phyloP scores from a whole-genome alignment of 2,113 vertebrate genomes.

The Oxygymnocypris stewartii region DNA sequence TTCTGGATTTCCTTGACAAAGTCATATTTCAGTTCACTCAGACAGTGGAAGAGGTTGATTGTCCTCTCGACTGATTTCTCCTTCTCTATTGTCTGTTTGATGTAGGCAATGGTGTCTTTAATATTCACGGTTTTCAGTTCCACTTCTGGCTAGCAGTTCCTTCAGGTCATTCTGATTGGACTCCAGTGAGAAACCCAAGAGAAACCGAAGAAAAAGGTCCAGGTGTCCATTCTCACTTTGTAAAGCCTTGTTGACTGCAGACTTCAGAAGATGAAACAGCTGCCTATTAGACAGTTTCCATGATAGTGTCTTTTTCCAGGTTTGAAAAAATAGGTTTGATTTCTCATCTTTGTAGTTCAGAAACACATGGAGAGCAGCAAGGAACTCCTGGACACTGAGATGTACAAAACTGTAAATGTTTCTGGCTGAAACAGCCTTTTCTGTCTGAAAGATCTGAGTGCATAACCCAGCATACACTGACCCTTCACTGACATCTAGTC shows the following conservation, averaged over 20 bases:
- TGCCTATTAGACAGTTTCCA: background rate
- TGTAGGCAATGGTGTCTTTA: background rate
- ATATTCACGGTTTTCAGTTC: background rate
- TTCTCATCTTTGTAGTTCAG: background rate
- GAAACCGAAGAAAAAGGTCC: background rate
- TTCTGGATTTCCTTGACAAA: background rate
- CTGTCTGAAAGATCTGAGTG: conserved; percentile 36
- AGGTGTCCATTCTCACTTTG: background rate
- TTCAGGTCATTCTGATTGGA: conserved; percentile 29
- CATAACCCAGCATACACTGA: background rate
- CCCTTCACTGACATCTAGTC: conserved; percentile 24
- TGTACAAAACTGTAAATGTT: background rate
- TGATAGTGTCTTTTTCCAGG: background rate
- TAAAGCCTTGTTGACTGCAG: conserved; percentile 21
- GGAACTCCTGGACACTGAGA: background rate
- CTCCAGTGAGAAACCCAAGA: background rate
- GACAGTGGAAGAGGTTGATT: background rate
- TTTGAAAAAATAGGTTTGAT: background rate
- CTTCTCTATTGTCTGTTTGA: background rate
- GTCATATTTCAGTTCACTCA: background rate
- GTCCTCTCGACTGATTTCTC: background rate
- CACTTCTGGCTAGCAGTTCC: conserved; percentile 14
- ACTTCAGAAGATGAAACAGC: background rate
- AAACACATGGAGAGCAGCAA: background rate
- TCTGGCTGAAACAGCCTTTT: background rate